phyloP scores from a whole-genome alignment of 1,140 invertebrate species.

The Drosophila micromelanica region DNA sequence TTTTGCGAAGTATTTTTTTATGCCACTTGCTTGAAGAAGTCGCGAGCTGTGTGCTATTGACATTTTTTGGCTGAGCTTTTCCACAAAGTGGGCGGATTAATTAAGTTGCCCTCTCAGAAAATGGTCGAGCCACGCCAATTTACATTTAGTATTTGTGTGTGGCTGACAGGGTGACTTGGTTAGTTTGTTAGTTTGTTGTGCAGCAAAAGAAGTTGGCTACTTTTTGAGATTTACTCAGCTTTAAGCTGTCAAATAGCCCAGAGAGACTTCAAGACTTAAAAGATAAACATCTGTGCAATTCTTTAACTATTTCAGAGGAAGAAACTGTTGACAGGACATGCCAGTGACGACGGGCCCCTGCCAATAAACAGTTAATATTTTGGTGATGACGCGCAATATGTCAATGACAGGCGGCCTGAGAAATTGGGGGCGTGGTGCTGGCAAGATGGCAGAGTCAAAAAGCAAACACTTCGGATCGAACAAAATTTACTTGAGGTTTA shows the following conservation, averaged over 20 bases:
- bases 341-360: slow-evolving; percentile 28
- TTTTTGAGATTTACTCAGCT: slow-evolving; percentile 27
- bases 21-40: slow-evolving; percentile 30
- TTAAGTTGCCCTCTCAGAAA: slow-evolving; percentile 43
- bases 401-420: slow-evolving; percentile 58
- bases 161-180: slow-evolving; percentile 9
- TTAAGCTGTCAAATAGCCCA: slow-evolving; percentile 32
- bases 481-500: slow-evolving; percentile 64
- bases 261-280: no score
- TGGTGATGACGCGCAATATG: slow-evolving; percentile 73
- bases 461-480: slow-evolving; percentile 23
- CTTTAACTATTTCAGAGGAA: slow-evolving; percentile 46
- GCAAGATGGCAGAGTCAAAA: neutral
- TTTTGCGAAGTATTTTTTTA: slow-evolving; percentile 34
- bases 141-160: slow-evolving; percentile 38
- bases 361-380: slow-evolving; percentile 79
- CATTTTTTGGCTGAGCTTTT: slow-evolving; percentile 39
- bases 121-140: slow-evolving; percentile 15
- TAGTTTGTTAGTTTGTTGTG: slow-evolving; percentile 11
- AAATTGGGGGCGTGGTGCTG: no score
- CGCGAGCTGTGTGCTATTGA: slow-evolving; percentile 37
- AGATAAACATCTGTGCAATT: slow-evolving; percentile 30
- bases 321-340: slow-evolving; percentile 52
- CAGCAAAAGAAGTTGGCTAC: no score
- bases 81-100: slow-evolving; percentile 55